Evolutionary conservation across 2,113 vertebrate species (phyloP), one percentile per base, ranked within the genome.

Genomic region (Aspidoscelis tigris): DNA sequence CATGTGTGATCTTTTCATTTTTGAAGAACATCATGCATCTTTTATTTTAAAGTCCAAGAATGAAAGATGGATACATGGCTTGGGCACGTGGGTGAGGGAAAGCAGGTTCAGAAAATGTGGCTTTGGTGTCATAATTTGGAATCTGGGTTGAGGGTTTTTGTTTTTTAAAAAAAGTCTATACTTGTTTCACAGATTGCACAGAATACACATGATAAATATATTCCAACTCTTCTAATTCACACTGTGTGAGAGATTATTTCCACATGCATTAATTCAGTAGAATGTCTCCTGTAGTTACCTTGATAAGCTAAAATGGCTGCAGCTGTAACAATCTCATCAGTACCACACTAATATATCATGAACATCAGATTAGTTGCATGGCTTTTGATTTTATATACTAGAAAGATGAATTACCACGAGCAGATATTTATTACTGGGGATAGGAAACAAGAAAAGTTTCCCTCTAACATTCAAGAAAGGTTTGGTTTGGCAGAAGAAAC

Each of bases 211-310:
- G 47, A 50, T n/a, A 24, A 6, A 76, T 50, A 50, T 50, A 50
- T 50, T 50, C 47, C 47, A 76, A 44, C 68, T 39, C 47, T 80
- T 26, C 26, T 80, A 80, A 69, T 80, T 53, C 68, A 80, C 7
- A 9, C 47, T 80, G 44, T 33, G n/a, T 11, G 20, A 4, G 22
- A 70, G 75, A 76, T 33, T 2, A 26, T 47, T 18, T 50, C 11
- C 21, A 18, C 44, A 69, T 33, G 53, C 8, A 80, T 68, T 14
- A 68, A 80, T n/a, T 8, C 53, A 77, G n/a, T 21, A 66, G 12
- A 68, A 5, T 80, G n/a, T 53, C 21, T 80, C 44, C 2, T 68
- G 18, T 33, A 78, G 44, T 80, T 55, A 47, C 26, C 7, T 8
- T 53, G 66, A 69, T 47, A 69, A 47, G 24, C 24, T 47, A 18